These are phyloP conservation scores for Caenorhabditis becei DNA, from an alignment of 2,888 invertebrate genomes.

Conservation along the genomic window DNA sequence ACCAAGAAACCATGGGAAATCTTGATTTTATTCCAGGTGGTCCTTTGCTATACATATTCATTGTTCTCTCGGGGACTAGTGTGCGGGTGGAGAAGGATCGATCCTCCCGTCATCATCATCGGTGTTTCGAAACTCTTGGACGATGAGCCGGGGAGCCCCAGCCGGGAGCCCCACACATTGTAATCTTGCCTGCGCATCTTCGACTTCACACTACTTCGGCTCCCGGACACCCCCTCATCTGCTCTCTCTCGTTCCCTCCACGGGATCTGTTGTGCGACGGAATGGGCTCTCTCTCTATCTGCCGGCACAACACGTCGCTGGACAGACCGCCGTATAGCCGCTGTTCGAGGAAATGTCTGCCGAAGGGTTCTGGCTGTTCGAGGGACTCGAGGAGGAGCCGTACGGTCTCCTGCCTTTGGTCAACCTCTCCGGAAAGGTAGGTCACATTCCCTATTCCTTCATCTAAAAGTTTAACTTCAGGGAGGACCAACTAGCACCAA, in stretches of 20 bases:
- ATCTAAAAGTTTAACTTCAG: constrained; percentile 13
- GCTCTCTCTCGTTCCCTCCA: constrained; percentile 38
- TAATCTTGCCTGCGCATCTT: constrained; percentile 43
- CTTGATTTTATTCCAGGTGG: neutral
- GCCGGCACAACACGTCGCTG: constrained; percentile 37
- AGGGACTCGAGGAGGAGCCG: constrained; percentile 80
- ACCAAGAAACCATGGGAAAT: neutral
- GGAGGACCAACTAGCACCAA: constrained; percentile 80
- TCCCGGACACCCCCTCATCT: constrained; percentile 57
- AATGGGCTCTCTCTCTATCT: constrained; percentile 46
- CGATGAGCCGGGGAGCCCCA: constrained; percentile 20
- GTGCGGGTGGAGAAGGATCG: constrained; percentile 8
- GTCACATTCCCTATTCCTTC: neutral
- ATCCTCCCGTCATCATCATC: constrained; percentile 51
- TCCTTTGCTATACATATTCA: constrained; percentile 40
- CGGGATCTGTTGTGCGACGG: constrained; percentile 42
- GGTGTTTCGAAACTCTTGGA: constrained; percentile 55
- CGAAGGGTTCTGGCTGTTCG: constrained; percentile 81
- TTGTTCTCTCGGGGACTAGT: constrained; percentile 20
- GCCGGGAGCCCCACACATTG: constrained; percentile 47
- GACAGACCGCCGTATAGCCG: constrained; percentile 49
- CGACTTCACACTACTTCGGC: constrained; percentile 16
- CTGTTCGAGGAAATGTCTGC: constrained; percentile 54
- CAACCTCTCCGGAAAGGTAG: constrained; percentile 78
- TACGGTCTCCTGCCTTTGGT: constrained; percentile 80